phyloP scores from a whole-genome alignment of 92 coral and sea anemone genomes.

The Palythoa grandiflora region DNA sequence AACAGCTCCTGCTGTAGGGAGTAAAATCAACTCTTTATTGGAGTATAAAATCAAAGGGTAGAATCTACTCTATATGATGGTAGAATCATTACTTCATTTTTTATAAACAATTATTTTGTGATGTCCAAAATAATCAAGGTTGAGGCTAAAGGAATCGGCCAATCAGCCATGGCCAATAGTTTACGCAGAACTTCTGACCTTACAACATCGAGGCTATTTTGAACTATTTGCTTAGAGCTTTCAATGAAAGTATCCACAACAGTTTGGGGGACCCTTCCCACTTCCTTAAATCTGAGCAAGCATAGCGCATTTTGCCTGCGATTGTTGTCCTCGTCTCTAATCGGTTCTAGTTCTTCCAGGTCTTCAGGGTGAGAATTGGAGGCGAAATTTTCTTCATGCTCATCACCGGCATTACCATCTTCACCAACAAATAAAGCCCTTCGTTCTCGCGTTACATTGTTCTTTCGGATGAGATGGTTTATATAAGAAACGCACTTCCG shows the following conservation, averaged over 20 bases:
- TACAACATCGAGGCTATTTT: background rate
- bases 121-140: no score
- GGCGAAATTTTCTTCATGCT: background rate
- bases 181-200: background rate
- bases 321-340: background rate
- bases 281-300: background rate
- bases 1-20: background rate
- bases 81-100: background rate
- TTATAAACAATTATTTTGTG: background rate
- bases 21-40: background rate
- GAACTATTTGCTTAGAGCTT: background rate
- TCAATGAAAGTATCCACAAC: slow-evolving; percentile 3
- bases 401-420: background rate
- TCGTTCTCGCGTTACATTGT: background rate
- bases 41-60: background rate
- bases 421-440: background rate
- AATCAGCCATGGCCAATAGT: background rate
- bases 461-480: slow-evolving; percentile 1
- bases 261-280: slow-evolving; percentile 12
- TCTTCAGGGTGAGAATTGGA: background rate
- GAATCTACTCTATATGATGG: background rate
- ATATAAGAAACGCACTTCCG: background rate
- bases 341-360: background rate
- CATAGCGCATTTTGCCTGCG: background rate
- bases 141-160: background rate